Base-by-base conservation (phyloP, 2,888 invertebrate genomes). In the Oxycera nigricornis region DNA sequence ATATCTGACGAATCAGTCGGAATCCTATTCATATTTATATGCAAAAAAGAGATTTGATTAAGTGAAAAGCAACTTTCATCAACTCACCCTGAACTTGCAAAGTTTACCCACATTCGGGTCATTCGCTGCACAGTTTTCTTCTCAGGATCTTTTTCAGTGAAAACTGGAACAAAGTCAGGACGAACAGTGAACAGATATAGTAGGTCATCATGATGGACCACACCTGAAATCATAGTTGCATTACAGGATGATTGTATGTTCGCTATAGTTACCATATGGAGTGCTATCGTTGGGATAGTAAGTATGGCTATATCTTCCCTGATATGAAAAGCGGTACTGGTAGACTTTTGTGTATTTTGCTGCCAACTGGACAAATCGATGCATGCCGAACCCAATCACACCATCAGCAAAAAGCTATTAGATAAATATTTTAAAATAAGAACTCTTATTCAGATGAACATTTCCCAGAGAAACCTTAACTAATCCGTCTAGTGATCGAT, bases 341-440 rank as follows among this genome's bases (percentile, higher is more conserved):
- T 87, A 91, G 6, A 91, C 88, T 0, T 85, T 83, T 0, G 87
- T 89, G 73, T 88, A 85, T 2, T 87, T 83, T 0, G 89, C 86
- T 78, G 91, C 83, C 35, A 91, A 80, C 78, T 88, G 87, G 0
- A 88, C 88, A 73, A 89, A 86, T 59, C 90, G 87, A 80, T 91
- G 87, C 0, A 87, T 87, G 2, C 86, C 85, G 79, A 89, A 91
- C 1, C 88, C 89, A 17, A 88, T 87, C 7, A 90, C 78, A 0
- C 88, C 83, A 81, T 92, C 92, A 0, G 88, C 87, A 79, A 88
- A 91, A 0, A 91, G 79, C 82, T 88, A 76, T n/a, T n/a, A n/a
- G n/a, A 74, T 24, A 1, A 46, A 50, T 46, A 24, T 31, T 24
- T 24, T n/a, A n/a, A n/a, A n/a, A n/a, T 67, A 46, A 41, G 2